Evolutionary conservation across 2,797 vertebrate genomes (phyloP), one percentile per base, ranked within the genome.

Genomic region (Lemur catta): DNA sequence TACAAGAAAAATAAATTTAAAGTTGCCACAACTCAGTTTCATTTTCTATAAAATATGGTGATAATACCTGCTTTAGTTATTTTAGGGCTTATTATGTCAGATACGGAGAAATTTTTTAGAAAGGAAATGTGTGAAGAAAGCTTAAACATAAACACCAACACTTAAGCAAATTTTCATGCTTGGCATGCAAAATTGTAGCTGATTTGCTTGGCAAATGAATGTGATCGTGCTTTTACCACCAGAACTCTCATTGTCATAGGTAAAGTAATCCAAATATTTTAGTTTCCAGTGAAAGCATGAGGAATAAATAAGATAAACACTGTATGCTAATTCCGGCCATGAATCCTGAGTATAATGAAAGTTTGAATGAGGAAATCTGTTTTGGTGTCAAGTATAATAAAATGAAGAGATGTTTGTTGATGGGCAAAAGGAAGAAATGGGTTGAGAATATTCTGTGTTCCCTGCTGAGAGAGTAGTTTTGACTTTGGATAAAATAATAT

Each of bases 301-400:
- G 75, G 86, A 95, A 94, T 95, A 96, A 96, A 91, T 89, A 96
- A 71, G 88, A 88, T 41, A 94, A 95, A 82, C 0, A 8, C 69
- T 38, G 63, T 63, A 71, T 71, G 46, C 74, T 91, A 95, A 97
- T 95, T 96, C 82, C 2, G 5, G 78, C 71, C 85, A 14, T 46
- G 65, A 67, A 93, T 55, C 28, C 55, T 91, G 79, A 82, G 50
- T 84, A 41, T 93, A 95, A 94, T 43, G 93, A 76, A 95, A 33
- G 81, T 78, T 41, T 96, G 55, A 96, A 91, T 91, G 89, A 94
- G 75, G 81, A 95, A 97, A 93, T 81, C 17, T 86, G 96, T 85
- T 96, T 97, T 95, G 93, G 91, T 97, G 96, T 96, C 89, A 95
- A 97, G 95, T 89, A 92, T 97, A 97, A 90, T 93, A 92, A 96